Evolutionary conservation across 1,140 invertebrate genomes (phyloP).

Genomic region (Melitaea cinxia): DNA sequence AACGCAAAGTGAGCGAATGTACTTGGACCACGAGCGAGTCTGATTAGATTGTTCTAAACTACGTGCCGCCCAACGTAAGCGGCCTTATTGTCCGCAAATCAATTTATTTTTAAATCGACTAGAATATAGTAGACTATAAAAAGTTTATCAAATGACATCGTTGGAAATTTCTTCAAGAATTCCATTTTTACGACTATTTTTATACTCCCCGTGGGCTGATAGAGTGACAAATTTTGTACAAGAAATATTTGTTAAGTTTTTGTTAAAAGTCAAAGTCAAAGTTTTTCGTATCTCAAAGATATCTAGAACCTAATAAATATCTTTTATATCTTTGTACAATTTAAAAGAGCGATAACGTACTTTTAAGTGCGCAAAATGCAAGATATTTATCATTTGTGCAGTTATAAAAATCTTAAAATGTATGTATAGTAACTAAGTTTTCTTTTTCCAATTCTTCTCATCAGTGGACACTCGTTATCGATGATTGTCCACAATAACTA

Average conservation of each 20-base stretch:
- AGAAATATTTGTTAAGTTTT: neutral
- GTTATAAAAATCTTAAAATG: too few relatives aligned
- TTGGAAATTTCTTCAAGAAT: neutral
- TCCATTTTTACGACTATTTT: neutral
- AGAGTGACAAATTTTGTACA: neutral
- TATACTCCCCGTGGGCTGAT: neutral
- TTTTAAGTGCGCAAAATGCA: too few relatives aligned
- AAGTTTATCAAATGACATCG: conserved; percentile 8
- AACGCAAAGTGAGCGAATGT: neutral
- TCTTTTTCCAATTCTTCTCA: too few relatives aligned
- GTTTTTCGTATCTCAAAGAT: neutral
- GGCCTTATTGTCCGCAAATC: conserved; percentile 40
- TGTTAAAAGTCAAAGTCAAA: neutral
- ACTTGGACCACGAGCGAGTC: conserved; percentile 19
- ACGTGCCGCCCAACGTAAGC: conserved; percentile 36
- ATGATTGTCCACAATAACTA: too few relatives aligned
- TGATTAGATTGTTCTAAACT: conserved; percentile 42
- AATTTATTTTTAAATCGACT: conserved; percentile 38
- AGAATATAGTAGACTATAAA: conserved; percentile 3
- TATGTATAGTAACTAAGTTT: too few relatives aligned
- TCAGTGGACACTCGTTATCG: too few relatives aligned
- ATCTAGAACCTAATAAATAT: neutral
- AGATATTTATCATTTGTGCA: too few relatives aligned
- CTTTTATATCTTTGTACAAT: too few relatives aligned
- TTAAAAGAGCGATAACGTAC: too few relatives aligned